These are phyloP conservation scores for Temnothorax curvispinosus DNA, from an alignment of 1,140 invertebrate genomes.

Conservation along the genomic window DNA sequence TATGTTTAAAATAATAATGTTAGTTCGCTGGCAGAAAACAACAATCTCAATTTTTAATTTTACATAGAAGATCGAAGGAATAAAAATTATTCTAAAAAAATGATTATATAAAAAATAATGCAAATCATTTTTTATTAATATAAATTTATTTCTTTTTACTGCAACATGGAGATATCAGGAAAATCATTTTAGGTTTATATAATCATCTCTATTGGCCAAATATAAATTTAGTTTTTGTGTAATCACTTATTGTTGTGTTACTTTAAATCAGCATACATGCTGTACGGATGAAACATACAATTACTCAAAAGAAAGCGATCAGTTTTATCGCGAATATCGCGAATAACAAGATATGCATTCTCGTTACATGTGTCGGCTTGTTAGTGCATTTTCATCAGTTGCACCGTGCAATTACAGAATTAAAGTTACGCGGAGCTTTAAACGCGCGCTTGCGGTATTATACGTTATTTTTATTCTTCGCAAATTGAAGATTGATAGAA, in stretches of 20 bases:
- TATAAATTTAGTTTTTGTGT: neutral
- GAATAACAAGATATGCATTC: neutral
- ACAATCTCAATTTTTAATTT: neutral
- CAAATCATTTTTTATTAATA: neutral
- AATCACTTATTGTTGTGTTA: neutral
- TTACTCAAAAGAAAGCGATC: neutral
- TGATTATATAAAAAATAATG: neutral
- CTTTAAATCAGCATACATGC: neutral
- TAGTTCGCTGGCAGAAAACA: neutral
- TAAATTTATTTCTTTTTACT: neutral
- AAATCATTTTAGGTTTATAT: neutral
- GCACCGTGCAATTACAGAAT: neutral
- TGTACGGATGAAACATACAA: neutral
- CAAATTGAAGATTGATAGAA: slow-evolving; percentile 2
- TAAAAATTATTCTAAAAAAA: neutral
- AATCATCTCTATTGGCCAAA: neutral
- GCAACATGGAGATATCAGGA: neutral
- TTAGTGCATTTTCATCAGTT: slow-evolving; percentile 37
- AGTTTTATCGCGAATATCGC: neutral
- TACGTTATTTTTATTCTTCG: slow-evolving; percentile 3
- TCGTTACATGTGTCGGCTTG: neutral
- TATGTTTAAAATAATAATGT: neutral
- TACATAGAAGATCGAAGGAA: neutral
- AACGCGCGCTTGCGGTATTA: neutral
- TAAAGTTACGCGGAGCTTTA: neutral